Conservation (phyloP, 2,113 vertebrate species). For the Tiliqua scincoides region DNA sequence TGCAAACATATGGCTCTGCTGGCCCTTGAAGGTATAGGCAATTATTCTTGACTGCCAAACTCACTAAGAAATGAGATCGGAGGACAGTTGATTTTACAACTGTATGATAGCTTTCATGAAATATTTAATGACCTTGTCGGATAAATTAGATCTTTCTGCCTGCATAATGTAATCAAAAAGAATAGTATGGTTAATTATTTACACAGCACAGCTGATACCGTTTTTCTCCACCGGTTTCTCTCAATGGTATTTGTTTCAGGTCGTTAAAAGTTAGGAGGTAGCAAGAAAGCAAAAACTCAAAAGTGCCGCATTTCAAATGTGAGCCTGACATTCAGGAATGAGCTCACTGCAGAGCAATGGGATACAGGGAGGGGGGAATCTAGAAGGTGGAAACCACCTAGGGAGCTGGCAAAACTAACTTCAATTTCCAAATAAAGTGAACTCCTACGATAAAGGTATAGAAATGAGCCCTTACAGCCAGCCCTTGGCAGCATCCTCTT, state of each 20-base stretch:
- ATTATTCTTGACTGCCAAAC: conserved; percentile 34
- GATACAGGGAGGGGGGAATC: not conserved
- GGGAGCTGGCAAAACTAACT: not conserved
- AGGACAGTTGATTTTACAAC: conserved; percentile 56
- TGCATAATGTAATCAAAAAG: conserved; percentile 56
- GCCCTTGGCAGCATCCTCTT: conserved; percentile 1
- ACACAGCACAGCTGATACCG: conserved; percentile 36
- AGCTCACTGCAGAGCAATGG: not conserved
- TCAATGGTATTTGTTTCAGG: conserved; percentile 30
- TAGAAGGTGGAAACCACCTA: not conserved
- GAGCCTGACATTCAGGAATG: conserved; percentile 1
- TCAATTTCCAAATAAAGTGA: conserved; percentile 4
- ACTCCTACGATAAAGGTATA: not conserved
- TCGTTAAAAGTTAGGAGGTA: conserved; percentile 47
- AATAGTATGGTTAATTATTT: conserved; percentile 67
- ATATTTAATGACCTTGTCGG: conserved; percentile 58
- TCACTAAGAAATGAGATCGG: conserved; percentile 46
- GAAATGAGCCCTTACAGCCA: not conserved
- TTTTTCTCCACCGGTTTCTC: conserved; percentile 49
- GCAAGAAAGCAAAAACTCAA: conserved; percentile 49
- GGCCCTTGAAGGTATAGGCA: conserved; percentile 43
- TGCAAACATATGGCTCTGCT: conserved; percentile 11
- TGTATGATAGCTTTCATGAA: conserved; percentile 56
- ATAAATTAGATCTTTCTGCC: conserved; percentile 65
- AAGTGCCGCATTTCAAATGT: conserved; percentile 11